Evolutionary conservation across 2,113 vertebrate species (phyloP), one percentile per base, ranked within the genome.

Genomic region (Edolisoma coerulescens): DNA sequence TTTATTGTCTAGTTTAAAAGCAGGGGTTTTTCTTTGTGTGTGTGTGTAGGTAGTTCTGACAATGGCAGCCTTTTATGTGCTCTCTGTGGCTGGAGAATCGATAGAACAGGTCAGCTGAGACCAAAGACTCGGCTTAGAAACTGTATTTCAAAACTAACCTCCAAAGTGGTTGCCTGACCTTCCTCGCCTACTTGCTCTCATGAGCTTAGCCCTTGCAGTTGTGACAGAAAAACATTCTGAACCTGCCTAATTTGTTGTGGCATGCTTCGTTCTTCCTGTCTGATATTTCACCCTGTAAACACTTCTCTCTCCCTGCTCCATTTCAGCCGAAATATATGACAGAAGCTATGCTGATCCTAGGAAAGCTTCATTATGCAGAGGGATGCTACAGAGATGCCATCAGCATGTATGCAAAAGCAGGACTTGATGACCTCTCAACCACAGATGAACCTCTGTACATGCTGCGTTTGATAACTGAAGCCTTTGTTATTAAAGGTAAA

Each of bases 401-500:
- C 97, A 99, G 99, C 90, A 99, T 99, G 99, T 99, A 99, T 28
- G 99, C 98, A 8, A 98, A 97, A 92, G 98, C 99, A 20, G 98
- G 99, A 53, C 98, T 99, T 33, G 99, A 99, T 63, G 98, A 99
- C 84, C 96, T 99, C 59, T 98, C 98, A 3, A 88, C 98, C 77
- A 98, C 99, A 22, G 98, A 98, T 76, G 98, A 99, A 92, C 99
- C 99, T 3, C 95, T 98, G 75, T 99, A 99, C 82, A 94, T 98
- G 95, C 98, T 99, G 91, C 98, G 99, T n/a, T 97, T 99, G 95
- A 95, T 99, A 93, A 98, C 99, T 0, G 99, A 99, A 97, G 99
- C 99, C 8, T 99, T 99, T 2, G 98, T 99, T 89, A 99, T 99
- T 94, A 99, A 99, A 99, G 99, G 99, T 99, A 98, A 96, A 68